A percentile compares a stretch with the other conserved stretches of the same genome.
phyloP scores from a whole-genome alignment of 1,140 invertebrate genomes.

The Penaeus vannamei region DNA sequence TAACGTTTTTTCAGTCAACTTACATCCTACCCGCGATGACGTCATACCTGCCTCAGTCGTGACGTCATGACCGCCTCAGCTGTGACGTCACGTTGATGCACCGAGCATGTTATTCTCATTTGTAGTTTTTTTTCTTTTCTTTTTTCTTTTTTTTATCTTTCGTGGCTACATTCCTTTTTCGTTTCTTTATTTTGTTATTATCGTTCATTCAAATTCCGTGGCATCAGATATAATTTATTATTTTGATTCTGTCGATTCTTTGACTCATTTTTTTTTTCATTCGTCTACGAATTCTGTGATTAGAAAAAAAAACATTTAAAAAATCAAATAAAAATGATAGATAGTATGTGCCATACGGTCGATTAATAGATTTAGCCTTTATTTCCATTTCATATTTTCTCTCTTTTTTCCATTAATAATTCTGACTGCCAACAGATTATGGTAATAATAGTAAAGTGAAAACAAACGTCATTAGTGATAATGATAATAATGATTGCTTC shows the following conservation, averaged over 20 bases:
- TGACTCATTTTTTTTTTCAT: no score
- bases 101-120: neutral
- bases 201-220: neutral
- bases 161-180: conserved; percentile 56
- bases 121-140: neutral
- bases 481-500: no score
- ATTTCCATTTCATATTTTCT: neutral
- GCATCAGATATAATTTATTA: no score
- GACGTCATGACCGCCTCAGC: neutral
- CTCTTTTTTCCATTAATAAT: neutral
- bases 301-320: no score
- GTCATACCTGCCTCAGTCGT: neutral
- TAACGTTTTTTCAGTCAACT: neutral
- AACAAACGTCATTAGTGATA: no score
- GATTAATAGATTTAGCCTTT: neutral
- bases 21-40: neutral
- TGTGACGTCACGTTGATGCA: neutral
- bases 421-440: no score
- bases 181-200: conserved; percentile 28
- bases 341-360: neutral
- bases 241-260: no score
- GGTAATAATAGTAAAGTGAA: no score
- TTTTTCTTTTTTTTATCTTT: conserved; percentile 24
- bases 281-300: no score
- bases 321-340: neutral